phyloP scores from a whole-genome alignment of 2,888 invertebrate genomes.

The Brachyopa scutellaris region DNA sequence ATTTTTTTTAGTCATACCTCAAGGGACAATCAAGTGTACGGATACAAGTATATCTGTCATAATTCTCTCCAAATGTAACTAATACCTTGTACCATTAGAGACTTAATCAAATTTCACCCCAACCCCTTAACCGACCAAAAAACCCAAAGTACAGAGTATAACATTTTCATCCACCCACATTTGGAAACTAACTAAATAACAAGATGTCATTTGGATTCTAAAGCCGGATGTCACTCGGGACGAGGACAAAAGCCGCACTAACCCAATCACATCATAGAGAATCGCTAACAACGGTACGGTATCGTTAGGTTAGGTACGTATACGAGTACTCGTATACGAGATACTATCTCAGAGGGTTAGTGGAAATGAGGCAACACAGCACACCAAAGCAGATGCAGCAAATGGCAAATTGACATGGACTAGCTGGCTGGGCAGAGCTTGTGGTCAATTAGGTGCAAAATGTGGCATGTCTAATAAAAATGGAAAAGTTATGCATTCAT shows the following conservation, averaged over 20 bases:
- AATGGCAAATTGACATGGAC: constrained; percentile 72
- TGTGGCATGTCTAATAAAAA: constrained; percentile 76
- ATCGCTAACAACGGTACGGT: constrained; percentile 52
- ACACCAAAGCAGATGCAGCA: constrained; percentile 67
- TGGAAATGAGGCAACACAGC: constrained; percentile 26
- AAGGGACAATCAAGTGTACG: not conserved
- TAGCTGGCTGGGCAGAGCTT: constrained; percentile 68
- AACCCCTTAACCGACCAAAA: too few relatives aligned
- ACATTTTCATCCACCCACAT: constrained; percentile 49
- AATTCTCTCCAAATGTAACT: constrained; percentile 51
- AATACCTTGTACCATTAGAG: constrained; percentile 59
- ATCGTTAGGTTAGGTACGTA: constrained; percentile 34
- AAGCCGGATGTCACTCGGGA: constrained; percentile 70
- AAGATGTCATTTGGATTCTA: constrained; percentile 69
- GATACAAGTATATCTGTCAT: constrained; percentile 22
- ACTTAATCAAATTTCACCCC: constrained; percentile 56
- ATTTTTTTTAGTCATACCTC: too few relatives aligned
- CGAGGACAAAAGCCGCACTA: constrained; percentile 41
- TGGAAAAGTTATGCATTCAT: constrained; percentile 75
- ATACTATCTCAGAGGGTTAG: constrained; percentile 36
- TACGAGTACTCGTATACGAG: constrained; percentile 8
- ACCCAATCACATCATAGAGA: constrained; percentile 46
- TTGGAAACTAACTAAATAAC: constrained; percentile 72
- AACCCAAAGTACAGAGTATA: constrained; percentile 41
- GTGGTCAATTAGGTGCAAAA: constrained; percentile 76